A percentile compares a stretch with the other conserved stretches of the same genome.
These are phyloP conservation scores for Argyrosomus regius DNA, from an alignment of 2,797 vertebrate species.

Conservation along the genomic window DNA sequence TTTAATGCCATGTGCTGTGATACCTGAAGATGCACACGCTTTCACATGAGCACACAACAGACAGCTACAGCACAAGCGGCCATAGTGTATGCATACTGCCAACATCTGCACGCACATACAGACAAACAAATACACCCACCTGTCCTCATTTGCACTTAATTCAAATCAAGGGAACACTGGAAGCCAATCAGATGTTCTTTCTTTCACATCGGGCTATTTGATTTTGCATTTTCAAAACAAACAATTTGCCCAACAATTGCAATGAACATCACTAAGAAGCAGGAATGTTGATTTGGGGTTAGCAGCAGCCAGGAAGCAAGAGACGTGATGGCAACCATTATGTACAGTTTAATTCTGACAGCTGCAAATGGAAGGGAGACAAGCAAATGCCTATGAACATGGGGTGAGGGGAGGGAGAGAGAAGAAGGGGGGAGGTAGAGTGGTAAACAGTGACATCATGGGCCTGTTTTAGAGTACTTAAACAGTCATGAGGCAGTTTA, in stretches of 20 bases:
- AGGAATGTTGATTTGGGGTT: constrained; percentile 80
- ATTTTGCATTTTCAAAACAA: constrained; percentile 81
- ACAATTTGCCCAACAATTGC: constrained; percentile 80
- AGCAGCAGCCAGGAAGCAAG: constrained; percentile 79
- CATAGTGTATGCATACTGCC: constrained; percentile 25
- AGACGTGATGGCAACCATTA: constrained; percentile 80
- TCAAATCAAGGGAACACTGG: constrained; percentile 72
- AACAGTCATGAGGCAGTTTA: constrained; percentile 59
- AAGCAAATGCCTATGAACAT: constrained; percentile 79
- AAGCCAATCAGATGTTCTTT: constrained; percentile 77
- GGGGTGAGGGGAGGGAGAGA: constrained; percentile 38
- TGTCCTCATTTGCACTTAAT: constrained; percentile 72
- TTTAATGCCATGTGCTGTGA: constrained; percentile 25
- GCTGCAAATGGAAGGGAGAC: constrained; percentile 80
- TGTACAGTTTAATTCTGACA: constrained; percentile 84
- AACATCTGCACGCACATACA: constrained; percentile 29
- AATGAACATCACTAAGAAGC: constrained; percentile 73
- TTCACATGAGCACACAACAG: constrained; percentile 13
- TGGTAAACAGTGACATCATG: constrained; percentile 74
- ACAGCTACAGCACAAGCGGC: background rate
- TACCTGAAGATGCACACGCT: constrained; percentile 30
- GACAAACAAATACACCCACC: constrained; percentile 41
- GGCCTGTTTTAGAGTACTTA: constrained; percentile 68
- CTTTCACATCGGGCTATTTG: constrained; percentile 65
- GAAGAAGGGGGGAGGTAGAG: constrained; percentile 34